Percentiles rank a stretch among this genome's conserved stretches.
Evolutionary conservation across 2,797 vertebrate genomes (phyloP).

Genomic region (Tolypeutes matacus): DNA sequence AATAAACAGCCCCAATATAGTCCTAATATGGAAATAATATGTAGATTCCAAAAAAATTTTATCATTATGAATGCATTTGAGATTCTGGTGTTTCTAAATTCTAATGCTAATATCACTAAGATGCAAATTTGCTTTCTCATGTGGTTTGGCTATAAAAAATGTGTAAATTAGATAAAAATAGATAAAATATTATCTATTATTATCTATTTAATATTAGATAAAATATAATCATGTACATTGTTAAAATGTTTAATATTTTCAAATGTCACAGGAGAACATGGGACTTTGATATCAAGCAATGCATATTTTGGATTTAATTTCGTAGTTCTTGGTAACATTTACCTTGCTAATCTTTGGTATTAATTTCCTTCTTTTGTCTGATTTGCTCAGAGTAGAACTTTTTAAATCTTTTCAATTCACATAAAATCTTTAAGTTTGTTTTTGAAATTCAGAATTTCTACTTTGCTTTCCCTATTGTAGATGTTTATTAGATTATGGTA

Average conservation of each 20-base stretch:
- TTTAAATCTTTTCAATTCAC: not conserved
- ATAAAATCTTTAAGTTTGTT: not conserved
- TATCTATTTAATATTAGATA: too few species aligned
- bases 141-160: not conserved
- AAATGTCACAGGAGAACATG: conserved; percentile 21
- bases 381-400: not conserved
- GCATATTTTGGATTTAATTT: conserved; percentile 30
- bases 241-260: conserved; percentile 52
- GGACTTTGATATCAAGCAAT: not conserved
- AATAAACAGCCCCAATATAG: not conserved
- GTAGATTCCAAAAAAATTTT: not conserved
- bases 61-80: not conserved
- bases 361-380: not conserved
- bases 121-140: not conserved
- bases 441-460: conserved; percentile 12
- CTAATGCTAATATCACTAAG: not conserved
- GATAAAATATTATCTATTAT: too few species aligned
- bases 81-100: not conserved
- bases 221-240: conserved; percentile 22
- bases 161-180: conserved; percentile 24
- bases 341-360: conserved; percentile 39
- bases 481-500: not conserved
- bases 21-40: conserved; percentile 13
- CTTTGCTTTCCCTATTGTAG: not conserved
- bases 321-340: conserved; percentile 31